phyloP scores from a whole-genome alignment of 2,797 vertebrate genomes.

The Anas bahamensis region DNA sequence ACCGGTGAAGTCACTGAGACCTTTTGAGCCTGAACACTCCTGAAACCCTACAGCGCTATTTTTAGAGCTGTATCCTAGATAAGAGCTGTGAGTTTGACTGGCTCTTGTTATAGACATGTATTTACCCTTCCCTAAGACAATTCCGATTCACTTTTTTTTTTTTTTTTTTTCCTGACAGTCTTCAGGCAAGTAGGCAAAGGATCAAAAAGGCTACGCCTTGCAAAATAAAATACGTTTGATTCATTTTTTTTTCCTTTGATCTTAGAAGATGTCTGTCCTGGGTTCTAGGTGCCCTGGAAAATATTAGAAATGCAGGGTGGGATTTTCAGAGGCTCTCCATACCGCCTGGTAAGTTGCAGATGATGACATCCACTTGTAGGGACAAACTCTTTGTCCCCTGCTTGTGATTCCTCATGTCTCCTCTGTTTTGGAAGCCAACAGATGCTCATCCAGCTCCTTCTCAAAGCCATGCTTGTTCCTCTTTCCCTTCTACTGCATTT shows the following conservation, averaged over 20 bases:
- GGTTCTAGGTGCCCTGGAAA: neutral
- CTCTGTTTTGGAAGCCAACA: neutral
- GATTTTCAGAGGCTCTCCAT: neutral
- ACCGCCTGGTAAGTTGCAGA: neutral
- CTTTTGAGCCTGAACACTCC: neutral
- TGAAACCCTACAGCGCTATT: neutral
- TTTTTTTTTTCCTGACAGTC: neutral
- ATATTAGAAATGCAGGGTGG: neutral
- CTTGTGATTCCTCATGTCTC: neutral
- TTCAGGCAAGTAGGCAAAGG: slow-evolving; percentile 48
- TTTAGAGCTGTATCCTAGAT: neutral
- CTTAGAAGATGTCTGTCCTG: neutral
- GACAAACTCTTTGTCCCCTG: neutral
- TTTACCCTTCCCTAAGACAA: slow-evolving; percentile 1
- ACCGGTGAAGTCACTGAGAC: slow-evolving; percentile 27
- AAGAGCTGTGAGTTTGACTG: neutral
- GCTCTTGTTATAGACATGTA: neutral
- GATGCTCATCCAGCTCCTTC: neutral
- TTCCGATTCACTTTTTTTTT: neutral
- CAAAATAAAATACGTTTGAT: neutral
- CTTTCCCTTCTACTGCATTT: neutral
- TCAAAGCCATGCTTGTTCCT: neutral
- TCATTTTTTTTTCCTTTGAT: neutral
- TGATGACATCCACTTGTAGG: neutral
- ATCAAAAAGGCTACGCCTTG: slow-evolving; percentile 15